These are phyloP conservation scores for Carassius auratus DNA, from an alignment of 2,113 vertebrate species.

Conservation along the genomic window DNA sequence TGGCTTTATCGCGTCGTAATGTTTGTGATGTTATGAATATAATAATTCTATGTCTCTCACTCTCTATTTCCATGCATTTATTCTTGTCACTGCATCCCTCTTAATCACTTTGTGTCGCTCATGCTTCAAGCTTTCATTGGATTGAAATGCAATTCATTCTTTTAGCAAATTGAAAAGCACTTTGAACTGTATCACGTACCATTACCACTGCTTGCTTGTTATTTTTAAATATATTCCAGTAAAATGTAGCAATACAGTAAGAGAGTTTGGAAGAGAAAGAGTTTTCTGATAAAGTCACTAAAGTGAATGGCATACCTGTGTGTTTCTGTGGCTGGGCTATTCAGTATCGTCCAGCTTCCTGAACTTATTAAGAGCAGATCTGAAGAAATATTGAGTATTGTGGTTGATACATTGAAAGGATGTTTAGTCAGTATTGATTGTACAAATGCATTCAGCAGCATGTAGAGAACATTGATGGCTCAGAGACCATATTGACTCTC, in stretches of 20 bases:
- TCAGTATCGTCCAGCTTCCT: neutral
- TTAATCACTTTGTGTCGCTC: neutral
- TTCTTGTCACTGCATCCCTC: neutral
- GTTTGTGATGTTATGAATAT: too few species aligned
- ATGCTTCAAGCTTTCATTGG: too few species aligned
- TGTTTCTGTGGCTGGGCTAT: constrained; percentile 23
- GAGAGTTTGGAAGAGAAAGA: neutral
- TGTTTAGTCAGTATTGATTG: constrained; percentile 21
- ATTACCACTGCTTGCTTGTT: constrained; percentile 1
- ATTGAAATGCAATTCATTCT: neutral
- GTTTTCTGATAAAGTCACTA: neutral
- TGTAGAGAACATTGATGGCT: constrained; percentile 46
- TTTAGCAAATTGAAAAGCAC: neutral
- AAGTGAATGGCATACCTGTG: neutral
- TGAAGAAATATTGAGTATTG: neutral
- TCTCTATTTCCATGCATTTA: neutral
- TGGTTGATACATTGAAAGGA: constrained; percentile 4
- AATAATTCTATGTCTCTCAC: too few species aligned
- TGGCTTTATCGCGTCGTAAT: too few species aligned
- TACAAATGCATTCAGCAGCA: constrained; percentile 27
- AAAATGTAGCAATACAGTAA: constrained; percentile 32
- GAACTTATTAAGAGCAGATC: neutral
- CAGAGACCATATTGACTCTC: constrained; percentile 60
- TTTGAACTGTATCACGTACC: constrained; percentile 56
- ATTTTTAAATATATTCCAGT: constrained; percentile 55